A percentile compares a stretch with the other conserved stretches of the same genome.
Conservation (phyloP, 2,888 invertebrate genomes). For the Eumerus sabulonum region DNA sequence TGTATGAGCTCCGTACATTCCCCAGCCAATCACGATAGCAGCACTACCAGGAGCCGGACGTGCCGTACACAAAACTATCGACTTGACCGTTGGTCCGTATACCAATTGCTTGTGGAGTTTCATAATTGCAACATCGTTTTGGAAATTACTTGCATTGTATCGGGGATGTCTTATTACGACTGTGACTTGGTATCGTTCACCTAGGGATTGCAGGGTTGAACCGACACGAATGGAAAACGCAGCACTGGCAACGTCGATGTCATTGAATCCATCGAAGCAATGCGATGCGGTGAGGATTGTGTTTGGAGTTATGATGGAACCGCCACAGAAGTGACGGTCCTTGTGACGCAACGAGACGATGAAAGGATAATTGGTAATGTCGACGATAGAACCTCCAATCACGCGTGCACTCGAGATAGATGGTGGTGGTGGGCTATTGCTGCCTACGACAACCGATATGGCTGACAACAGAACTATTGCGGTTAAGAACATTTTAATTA, state of each 20-base stretch:
- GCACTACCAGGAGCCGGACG: constrained; percentile 10
- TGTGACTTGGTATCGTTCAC: neutral
- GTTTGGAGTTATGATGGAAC: constrained; percentile 10
- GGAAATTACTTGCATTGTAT: neutral
- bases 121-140: constrained; percentile 13
- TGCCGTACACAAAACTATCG: neutral
- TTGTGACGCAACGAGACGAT: constrained; percentile 14
- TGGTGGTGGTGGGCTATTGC: neutral
- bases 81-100: constrained; percentile 12
- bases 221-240: constrained; percentile 12
- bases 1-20: neutral
- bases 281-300: constrained; percentile 19
- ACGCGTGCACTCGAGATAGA: constrained; percentile 26
- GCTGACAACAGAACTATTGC: too few relatives aligned
- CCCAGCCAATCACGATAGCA: constrained; percentile 22
- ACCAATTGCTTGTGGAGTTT: neutral
- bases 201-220: neutral
- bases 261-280: constrained; percentile 3
- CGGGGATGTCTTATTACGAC: neutral
- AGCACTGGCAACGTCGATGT: neutral
- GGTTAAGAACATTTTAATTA: too few relatives aligned
- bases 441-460: too few relatives aligned
- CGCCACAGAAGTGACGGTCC: constrained; percentile 17
- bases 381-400: constrained; percentile 4
- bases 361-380: constrained; percentile 1